Base-by-base conservation (phyloP, 2,888 invertebrate genomes). In the Dasysyrphus albostriatus region DNA sequence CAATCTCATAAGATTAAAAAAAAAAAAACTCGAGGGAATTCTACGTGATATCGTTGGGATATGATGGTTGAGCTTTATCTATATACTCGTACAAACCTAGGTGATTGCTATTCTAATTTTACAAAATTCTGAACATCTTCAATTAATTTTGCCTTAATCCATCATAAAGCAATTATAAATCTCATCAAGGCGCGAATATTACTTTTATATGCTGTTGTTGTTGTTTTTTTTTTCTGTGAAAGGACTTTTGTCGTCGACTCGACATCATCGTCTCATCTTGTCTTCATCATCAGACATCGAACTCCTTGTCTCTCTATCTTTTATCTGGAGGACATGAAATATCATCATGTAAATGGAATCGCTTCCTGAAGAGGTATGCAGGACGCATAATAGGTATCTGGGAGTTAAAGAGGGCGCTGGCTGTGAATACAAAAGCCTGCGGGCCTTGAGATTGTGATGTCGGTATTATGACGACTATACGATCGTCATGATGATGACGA, bases 161-260 rank as follows among this genome's bases (percentile, higher is more conserved):
- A 75, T 83, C 78, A 83, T 87, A 83, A 87, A 87, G 82, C 87
- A 87, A 87, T 87, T 87, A 87, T 83, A 87, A 87, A 87, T 87
- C 83, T 79, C 83, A 87, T 87, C 87, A 87, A 87, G 78, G 59
- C 51, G 32, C 69, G 72, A 83, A 75, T 87, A 87, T 87, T 87
- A 83, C 83, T 87, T 87, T 83, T 77, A 58, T 51, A 58, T 51
- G 14, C 37, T 39, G 59, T 59, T 65, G 24, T 6, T 58, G 24
- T 24, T 24, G 24, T 34, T 8, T 42, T 7, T 58, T 3, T 34
- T 59, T 37, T 42, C 8, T 58, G 16, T 14, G 59, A 32, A 47
- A 69, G 59, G 67, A 81, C 61, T 58, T 58, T 49, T 59, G 67
- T 67, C 47, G 49, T 67, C 47, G 49, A 59, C 73, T 67, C 47